phyloP scores from a whole-genome alignment of 2,888 invertebrate genomes.

The Dynastes hyllus region DNA sequence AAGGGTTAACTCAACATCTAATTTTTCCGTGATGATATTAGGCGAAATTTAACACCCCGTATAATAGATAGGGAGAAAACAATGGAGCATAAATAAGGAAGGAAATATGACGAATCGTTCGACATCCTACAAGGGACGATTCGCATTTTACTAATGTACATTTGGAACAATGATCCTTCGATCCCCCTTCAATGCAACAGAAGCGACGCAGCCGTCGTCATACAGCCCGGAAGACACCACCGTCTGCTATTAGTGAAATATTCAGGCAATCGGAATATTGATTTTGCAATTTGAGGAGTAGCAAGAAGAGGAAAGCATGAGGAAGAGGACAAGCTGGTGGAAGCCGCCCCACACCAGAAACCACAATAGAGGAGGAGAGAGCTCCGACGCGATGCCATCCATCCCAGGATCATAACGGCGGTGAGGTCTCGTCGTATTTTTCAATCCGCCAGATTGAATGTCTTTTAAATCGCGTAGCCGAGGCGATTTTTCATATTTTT shows the following conservation, averaged over 20 bases:
- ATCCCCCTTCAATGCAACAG: constrained; percentile 23
- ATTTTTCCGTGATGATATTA: too few relatives aligned
- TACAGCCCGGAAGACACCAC: constrained; percentile 26
- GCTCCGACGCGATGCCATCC: not conserved
- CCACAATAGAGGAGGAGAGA: not conserved
- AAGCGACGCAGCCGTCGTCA: constrained; percentile 26
- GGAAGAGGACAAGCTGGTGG: not conserved
- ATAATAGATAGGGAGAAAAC: not conserved
- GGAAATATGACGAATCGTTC: constrained; percentile 9
- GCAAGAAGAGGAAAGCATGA: not conserved
- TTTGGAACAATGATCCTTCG: constrained; percentile 21
- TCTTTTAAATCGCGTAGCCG: constrained; percentile 23
- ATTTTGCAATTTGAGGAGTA: constrained; percentile 35
- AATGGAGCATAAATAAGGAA: not conserved
- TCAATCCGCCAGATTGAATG: constrained; percentile 28
- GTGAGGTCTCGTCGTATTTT: not conserved
- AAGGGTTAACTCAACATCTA: too few relatives aligned
- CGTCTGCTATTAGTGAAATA: constrained; percentile 38
- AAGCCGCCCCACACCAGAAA: not conserved
- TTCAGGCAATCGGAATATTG: constrained; percentile 38
- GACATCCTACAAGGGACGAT: not conserved
- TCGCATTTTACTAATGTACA: constrained; percentile 33
- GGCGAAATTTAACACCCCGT: too few relatives aligned
- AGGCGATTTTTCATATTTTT: constrained; percentile 27
- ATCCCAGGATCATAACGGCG: not conserved